Conservation (phyloP, 2,113 vertebrate genomes). For the Coptodon bakossiorum region DNA sequence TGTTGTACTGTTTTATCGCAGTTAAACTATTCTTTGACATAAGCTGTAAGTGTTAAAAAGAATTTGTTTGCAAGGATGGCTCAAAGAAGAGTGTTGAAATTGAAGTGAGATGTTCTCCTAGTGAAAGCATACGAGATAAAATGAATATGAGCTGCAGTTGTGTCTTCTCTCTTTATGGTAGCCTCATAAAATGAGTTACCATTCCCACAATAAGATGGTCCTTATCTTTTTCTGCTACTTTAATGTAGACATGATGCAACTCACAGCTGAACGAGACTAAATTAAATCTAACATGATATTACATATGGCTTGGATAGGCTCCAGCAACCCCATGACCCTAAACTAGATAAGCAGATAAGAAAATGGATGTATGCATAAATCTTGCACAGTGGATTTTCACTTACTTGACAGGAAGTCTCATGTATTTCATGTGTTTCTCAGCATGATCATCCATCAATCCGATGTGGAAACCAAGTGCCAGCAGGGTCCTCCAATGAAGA, state of each 20-base stretch:
- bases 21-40: not conserved
- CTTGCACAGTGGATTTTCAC: not conserved
- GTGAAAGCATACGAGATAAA: not conserved
- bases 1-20: not conserved
- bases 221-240: not conserved
- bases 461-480: constrained; percentile 87
- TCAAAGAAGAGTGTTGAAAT: not conserved
- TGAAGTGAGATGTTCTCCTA: not conserved
- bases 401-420: constrained; percentile 83
- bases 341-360: not conserved
- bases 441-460: constrained; percentile 79
- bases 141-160: not conserved
- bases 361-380: not conserved
- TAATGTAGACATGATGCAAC: not conserved
- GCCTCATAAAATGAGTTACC: not conserved
- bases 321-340: not conserved
- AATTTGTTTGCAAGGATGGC: not conserved
- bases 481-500: constrained; percentile 74
- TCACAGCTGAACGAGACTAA: not conserved
- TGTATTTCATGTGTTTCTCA: constrained; percentile 82
- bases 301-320: not conserved
- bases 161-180: not conserved
- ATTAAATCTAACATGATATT: not conserved
- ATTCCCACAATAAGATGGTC: not conserved
- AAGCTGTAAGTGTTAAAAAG: not conserved